Evolutionary conservation across 2,888 invertebrate species (phyloP).

Genomic region (Mimas tiliae): DNA sequence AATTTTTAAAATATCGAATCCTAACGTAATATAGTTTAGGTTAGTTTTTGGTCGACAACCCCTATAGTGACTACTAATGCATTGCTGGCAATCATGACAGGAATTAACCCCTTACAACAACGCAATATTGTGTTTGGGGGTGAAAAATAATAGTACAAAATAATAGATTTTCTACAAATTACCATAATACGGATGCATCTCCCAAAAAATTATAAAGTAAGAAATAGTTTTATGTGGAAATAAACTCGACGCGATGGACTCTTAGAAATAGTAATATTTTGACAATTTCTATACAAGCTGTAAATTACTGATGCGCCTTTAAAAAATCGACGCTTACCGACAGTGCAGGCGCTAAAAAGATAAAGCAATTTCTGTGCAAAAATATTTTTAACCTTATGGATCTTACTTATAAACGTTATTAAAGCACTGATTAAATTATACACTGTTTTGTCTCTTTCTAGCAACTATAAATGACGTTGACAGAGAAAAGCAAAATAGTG

Average conservation of each 20-base stretch:
- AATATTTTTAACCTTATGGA: too few relatives aligned
- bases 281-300: conserved; percentile 12
- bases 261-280: background rate
- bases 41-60: background rate
- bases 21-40: background rate
- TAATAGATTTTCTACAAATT: background rate
- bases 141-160: conserved; percentile 5
- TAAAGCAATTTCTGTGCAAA: too few relatives aligned
- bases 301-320: conserved; percentile 6
- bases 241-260: conserved; percentile 7
- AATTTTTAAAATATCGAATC: too few relatives aligned
- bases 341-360: too few relatives aligned
- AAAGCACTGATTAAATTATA: too few relatives aligned
- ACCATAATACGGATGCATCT: conserved; percentile 2
- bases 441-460: too few relatives aligned
- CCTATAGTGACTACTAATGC: background rate
- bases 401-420: too few relatives aligned
- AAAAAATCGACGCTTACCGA: background rate
- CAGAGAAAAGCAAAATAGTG: too few relatives aligned
- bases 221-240: background rate
- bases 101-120: background rate
- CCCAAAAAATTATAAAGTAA: background rate
- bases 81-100: conserved; percentile 15
- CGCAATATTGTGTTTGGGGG: background rate
- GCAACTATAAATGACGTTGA: too few relatives aligned